Percentiles rank a stretch among this genome's conserved stretches.
Evolutionary conservation across 1,140 invertebrate genomes (phyloP).

Genomic region (Trachymyrmex septentrionalis): DNA sequence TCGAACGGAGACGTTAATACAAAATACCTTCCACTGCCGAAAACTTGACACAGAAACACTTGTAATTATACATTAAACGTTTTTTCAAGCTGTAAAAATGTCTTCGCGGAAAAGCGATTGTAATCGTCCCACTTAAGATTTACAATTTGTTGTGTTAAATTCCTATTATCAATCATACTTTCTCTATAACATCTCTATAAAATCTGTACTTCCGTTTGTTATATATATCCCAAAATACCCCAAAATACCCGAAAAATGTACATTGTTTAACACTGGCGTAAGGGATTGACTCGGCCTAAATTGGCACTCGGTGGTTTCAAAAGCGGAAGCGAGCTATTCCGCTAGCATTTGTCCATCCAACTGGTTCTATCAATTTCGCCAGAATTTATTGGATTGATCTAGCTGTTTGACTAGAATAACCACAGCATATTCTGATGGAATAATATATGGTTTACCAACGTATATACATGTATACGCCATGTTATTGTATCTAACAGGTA

Average conservation of each 20-base stretch:
- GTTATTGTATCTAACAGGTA: constrained; percentile 21
- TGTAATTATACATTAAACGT: neutral
- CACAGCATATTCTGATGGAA: constrained; percentile 50
- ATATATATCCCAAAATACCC: neutral
- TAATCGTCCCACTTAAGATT: neutral
- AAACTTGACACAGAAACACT: neutral
- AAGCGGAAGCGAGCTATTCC: constrained; percentile 49
- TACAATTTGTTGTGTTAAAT: neutral
- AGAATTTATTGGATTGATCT: constrained; percentile 59
- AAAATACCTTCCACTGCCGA: neutral
- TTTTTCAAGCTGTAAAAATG: neutral
- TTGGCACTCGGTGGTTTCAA: constrained; percentile 53
- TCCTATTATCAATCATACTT: neutral
- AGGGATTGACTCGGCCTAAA: constrained; percentile 29
- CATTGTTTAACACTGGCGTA: constrained; percentile 44
- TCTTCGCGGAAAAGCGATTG: neutral
- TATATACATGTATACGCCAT: neutral
- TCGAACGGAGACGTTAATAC: neutral
- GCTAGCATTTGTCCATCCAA: constrained; percentile 32
- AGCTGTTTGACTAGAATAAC: constrained; percentile 56
- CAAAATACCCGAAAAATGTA: constrained; percentile 27
- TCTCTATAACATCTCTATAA: neutral
- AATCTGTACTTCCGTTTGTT: constrained; percentile 14
- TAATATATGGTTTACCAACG: constrained; percentile 51
- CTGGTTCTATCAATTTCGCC: constrained; percentile 53